Conservation (phyloP, 2,113 vertebrate species). For the Serilophus lunatus region DNA sequence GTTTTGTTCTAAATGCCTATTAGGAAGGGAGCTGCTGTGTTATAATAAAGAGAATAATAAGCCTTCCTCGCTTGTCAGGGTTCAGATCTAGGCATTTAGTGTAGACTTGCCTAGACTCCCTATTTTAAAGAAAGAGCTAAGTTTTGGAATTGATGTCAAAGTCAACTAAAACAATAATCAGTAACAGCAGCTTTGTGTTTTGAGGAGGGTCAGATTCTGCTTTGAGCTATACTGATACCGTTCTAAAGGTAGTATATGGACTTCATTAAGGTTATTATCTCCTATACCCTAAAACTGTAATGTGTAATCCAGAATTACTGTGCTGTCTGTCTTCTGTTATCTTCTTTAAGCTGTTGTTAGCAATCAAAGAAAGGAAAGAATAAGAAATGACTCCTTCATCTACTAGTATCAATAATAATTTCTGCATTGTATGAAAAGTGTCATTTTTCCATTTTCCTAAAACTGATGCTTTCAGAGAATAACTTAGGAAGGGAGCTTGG, state of each 20-base stretch:
- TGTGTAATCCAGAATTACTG: not conserved
- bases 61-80: constrained; percentile 1
- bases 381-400: not conserved
- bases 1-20: constrained; percentile 13
- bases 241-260: not conserved
- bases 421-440: not conserved
- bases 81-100: not conserved
- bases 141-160: not conserved
- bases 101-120: not conserved
- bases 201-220: not conserved
- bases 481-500: not conserved
- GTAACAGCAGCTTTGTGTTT: not conserved
- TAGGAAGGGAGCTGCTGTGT: not conserved
- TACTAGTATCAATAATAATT: not conserved
- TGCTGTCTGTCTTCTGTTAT: not conserved
- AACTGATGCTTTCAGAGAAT: not conserved
- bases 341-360: not conserved
- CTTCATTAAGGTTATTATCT: not conserved
- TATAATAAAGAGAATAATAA: constrained; percentile 4
- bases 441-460: not conserved
- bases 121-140: not conserved
- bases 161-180: not conserved
- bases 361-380: not conserved
- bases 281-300: not conserved
- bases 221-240: not conserved